These are phyloP conservation scores for Drosophila fuyamai DNA, from an alignment of 1,140 invertebrate genomes.

Conservation along the genomic window DNA sequence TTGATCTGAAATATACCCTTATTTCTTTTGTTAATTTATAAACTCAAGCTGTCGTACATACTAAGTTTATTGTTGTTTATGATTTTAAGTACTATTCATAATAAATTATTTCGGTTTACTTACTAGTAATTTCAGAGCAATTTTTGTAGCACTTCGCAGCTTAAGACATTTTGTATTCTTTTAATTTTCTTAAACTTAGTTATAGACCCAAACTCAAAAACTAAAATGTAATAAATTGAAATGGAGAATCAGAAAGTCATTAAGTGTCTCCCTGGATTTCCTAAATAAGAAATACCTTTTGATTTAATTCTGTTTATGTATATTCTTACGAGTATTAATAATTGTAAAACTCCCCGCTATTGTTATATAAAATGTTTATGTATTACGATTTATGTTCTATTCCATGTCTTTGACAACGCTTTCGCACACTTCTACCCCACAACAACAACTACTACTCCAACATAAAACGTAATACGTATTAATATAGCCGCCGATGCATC, in stretches of 20 bases:
- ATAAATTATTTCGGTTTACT: constrained; percentile 50
- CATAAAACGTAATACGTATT: constrained; percentile 63
- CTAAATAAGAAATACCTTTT: constrained; percentile 2
- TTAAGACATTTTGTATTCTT: constrained; percentile 32
- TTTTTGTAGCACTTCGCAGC: constrained; percentile 49
- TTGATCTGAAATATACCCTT: neutral
- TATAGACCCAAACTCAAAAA: constrained; percentile 1
- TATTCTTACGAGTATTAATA: constrained; percentile 5
- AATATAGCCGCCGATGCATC: constrained; percentile 83
- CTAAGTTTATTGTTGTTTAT: constrained; percentile 58
- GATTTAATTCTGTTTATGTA: constrained; percentile 14
- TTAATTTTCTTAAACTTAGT: constrained; percentile 16
- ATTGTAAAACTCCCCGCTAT: constrained; percentile 15
- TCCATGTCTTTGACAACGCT: constrained; percentile 82
- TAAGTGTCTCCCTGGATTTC: neutral
- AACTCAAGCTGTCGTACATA: constrained; percentile 22
- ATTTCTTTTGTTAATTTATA: neutral
- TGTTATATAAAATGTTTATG: constrained; percentile 71
- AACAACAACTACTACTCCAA: constrained; percentile 65
- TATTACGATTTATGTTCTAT: constrained; percentile 80
- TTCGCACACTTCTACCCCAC: constrained; percentile 72
- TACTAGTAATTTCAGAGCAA: constrained; percentile 69
- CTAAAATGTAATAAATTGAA: constrained; percentile 17
- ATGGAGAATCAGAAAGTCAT: neutral
- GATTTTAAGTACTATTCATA: constrained; percentile 58